Conservation (phyloP, 2,113 vertebrate genomes). For the Verasper variegatus region DNA sequence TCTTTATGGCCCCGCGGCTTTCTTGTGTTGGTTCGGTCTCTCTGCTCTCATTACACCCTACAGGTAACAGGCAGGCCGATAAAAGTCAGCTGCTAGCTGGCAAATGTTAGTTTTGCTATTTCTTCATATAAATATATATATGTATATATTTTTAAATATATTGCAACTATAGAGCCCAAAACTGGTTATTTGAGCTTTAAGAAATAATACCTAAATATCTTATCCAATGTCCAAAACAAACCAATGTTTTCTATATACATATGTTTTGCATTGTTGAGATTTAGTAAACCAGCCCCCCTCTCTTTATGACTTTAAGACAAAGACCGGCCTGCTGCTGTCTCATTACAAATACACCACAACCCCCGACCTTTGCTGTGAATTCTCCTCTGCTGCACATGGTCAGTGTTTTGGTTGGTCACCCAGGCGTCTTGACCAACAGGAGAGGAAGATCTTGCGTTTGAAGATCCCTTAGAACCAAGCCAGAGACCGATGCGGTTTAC, state of each 20-base stretch:
- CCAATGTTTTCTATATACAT: too few species aligned
- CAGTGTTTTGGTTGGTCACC: neutral
- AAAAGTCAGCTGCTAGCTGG: neutral
- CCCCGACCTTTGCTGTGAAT: neutral
- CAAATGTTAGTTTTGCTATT: neutral
- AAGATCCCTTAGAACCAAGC: slow-evolving; percentile 21
- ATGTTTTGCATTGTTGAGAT: neutral
- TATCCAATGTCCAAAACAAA: too few species aligned
- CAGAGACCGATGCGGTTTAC: slow-evolving; percentile 13
- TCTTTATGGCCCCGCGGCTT: neutral
- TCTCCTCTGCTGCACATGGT: neutral
- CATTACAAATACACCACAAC: neutral
- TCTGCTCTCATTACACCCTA: neutral
- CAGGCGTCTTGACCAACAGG: neutral
- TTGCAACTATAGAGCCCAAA: neutral
- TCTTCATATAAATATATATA: too few species aligned
- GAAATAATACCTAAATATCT: neutral
- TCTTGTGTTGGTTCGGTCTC: neutral
- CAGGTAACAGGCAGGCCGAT: too few species aligned
- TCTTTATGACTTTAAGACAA: neutral
- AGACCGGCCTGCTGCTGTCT: neutral
- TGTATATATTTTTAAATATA: too few species aligned
- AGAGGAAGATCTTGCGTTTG: slow-evolving; percentile 29
- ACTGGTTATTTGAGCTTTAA: neutral
- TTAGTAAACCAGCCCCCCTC: neutral